These are phyloP conservation scores for Alcis repandata DNA, from an alignment of 2,888 invertebrate species.

Conservation along the genomic window DNA sequence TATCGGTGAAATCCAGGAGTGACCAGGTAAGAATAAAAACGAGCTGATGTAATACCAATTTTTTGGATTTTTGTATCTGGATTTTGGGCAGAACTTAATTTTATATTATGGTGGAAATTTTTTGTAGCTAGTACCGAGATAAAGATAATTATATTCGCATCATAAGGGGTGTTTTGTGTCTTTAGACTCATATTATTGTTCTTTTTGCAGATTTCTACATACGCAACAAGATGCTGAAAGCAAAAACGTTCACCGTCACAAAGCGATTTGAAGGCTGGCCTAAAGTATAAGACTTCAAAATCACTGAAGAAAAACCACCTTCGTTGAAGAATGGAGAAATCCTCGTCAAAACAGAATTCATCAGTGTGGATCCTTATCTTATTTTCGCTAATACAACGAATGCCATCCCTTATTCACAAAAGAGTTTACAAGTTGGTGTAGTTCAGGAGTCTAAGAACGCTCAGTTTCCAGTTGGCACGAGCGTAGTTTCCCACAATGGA, in stretches of 20 bases:
- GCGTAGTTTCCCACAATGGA: slow-evolving; percentile 87
- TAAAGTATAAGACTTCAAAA: background rate
- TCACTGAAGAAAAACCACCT: background rate
- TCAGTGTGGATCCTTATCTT: background rate
- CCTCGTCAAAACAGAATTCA: background rate
- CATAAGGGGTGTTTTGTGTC: too few relatives aligned
- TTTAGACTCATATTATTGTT: too few relatives aligned
- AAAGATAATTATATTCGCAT: too few relatives aligned
- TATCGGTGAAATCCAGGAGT: too few relatives aligned
- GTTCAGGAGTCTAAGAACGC: slow-evolving; percentile 67
- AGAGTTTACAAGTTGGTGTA: slow-evolving; percentile 43
- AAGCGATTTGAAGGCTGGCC: background rate
- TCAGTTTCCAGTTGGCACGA: slow-evolving; percentile 86
- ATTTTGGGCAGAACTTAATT: too few relatives aligned
- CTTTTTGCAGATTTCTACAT: background rate
- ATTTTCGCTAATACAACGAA: too few relatives aligned
- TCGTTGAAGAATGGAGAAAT: background rate
- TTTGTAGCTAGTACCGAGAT: too few relatives aligned
- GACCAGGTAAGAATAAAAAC: too few relatives aligned
- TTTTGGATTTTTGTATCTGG: too few relatives aligned
- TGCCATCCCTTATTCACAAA: too few relatives aligned
- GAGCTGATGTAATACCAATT: too few relatives aligned
- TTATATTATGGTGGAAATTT: too few relatives aligned
- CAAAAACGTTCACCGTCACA: background rate
- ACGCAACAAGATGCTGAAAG: background rate